Evolutionary conservation across 2,113 vertebrate species (phyloP), one percentile per base, ranked within the genome.

Genomic region (Notothenia rossii): DNA sequence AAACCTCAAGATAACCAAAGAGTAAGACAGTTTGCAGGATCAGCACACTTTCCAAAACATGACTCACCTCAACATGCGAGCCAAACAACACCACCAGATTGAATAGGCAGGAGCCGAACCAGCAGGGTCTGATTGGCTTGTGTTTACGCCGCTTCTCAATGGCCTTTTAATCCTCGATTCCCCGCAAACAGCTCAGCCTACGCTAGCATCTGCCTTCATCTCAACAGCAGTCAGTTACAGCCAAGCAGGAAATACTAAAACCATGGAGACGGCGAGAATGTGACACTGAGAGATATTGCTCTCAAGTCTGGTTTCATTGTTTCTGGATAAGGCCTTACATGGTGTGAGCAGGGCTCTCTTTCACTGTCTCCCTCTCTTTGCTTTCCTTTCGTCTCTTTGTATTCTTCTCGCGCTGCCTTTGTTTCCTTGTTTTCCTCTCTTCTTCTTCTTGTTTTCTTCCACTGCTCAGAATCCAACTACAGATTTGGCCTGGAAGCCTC

Each of bases 311-410:
- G 80, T 83, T 86, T 83, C 84, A 76, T 86, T 88, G 85, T 88
- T 76, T 79, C 84, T 84, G 88, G 69, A 84, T 78, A 84, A 91
- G 86, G 88, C 91, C 91, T 90, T 91, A 92, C 90, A 91, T 92
- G 91, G 91, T 72, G 83, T 74, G 89, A 85, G 81, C 84, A 10
- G 64, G 9, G 74, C 75, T 81, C 76, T 43, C 46, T 68, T 77
- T 65, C 17, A 58, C 80, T 51, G 72, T 40, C 81, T 85, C 63
- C 7, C 77, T 73, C 77, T 82, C 72, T n/a, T 29, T 64, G 25
- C 68, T 53, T 75, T 43, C 40, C 46, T 77, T 76, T 82, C 72
- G 65, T 58, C 62, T 84, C 61, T 65, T 71, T 68, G 48, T 71
- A 15, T 56, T 88, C 73, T 36, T 73, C 59, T 22, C 12, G 53